Evolutionary conservation across 2,888 invertebrate species (phyloP).

Genomic region (Cosmia trapezina): DNA sequence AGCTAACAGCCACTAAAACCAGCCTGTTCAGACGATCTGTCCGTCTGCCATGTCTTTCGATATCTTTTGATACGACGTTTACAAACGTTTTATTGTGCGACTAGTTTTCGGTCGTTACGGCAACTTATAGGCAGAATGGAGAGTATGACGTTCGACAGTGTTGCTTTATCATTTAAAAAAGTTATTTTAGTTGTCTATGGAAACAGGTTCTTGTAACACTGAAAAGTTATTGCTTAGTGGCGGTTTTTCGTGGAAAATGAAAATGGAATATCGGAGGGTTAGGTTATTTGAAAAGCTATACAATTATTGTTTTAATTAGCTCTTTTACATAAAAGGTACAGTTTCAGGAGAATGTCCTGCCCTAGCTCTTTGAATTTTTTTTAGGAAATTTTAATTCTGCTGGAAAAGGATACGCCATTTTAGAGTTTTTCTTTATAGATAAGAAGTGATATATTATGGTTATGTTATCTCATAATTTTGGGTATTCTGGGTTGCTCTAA

Average conservation of each 20-base stretch:
- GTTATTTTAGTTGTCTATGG: slow-evolving; percentile 11
- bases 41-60: slow-evolving; percentile 30
- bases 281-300: background rate
- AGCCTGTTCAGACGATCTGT: slow-evolving; percentile 15
- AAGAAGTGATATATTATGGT: background rate
- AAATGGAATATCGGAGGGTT: background rate
- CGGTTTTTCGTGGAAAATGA: background rate
- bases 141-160: slow-evolving; percentile 14
- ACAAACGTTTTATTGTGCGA: slow-evolving; percentile 29
- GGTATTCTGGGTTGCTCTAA: background rate
- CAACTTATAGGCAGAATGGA: slow-evolving; percentile 22
- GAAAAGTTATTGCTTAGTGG: background rate
- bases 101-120: slow-evolving; percentile 7
- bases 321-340: slow-evolving; percentile 1
- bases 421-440: background rate
- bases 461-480: background rate
- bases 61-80: slow-evolving; percentile 39
- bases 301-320: background rate
- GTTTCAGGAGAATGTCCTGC: background rate
- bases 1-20: slow-evolving; percentile 35
- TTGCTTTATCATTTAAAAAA: slow-evolving; percentile 30
- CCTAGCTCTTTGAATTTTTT: background rate
- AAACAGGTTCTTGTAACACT: background rate
- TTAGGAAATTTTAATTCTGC: background rate
- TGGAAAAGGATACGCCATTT: background rate